Conservation (phyloP, 2,797 vertebrate genomes). For the Molossus alvarezi region DNA sequence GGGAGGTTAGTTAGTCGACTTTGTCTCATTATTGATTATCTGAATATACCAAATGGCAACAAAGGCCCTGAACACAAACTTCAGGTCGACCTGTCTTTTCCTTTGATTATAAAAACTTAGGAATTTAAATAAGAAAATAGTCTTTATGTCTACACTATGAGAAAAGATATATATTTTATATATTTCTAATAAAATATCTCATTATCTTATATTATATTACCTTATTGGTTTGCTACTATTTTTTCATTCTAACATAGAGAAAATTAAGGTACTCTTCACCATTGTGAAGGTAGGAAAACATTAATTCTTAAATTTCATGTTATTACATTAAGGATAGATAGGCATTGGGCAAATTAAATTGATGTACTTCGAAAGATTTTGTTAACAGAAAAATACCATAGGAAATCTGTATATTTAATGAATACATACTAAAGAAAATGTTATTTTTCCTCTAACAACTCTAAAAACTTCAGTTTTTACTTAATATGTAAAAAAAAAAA, state of each 20-base stretch:
- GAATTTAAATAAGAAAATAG: neutral
- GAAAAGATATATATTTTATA: neutral
- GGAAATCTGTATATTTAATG: neutral
- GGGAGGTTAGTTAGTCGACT: neutral
- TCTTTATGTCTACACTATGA: constrained; percentile 22
- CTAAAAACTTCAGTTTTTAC: neutral
- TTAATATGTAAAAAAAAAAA: neutral
- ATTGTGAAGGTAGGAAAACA: neutral
- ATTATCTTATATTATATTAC: neutral
- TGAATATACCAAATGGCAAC: constrained; percentile 49
- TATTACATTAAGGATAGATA: neutral
- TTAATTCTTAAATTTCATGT: neutral
- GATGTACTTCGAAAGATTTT: neutral
- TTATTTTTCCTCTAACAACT: neutral
- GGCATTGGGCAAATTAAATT: constrained; percentile 7
- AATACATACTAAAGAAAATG: constrained; percentile 12
- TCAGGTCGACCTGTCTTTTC: neutral
- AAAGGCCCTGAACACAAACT: constrained; percentile 58
- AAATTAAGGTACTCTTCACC: neutral
- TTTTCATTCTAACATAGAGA: neutral
- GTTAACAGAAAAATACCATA: neutral
- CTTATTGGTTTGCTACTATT: neutral
- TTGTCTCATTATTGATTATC: constrained; percentile 63
- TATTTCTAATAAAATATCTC: neutral
- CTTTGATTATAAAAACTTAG: constrained; percentile 60